Evolutionary conservation across 2,797 vertebrate species (phyloP).

Genomic region (Sarcophilus harrisii): DNA sequence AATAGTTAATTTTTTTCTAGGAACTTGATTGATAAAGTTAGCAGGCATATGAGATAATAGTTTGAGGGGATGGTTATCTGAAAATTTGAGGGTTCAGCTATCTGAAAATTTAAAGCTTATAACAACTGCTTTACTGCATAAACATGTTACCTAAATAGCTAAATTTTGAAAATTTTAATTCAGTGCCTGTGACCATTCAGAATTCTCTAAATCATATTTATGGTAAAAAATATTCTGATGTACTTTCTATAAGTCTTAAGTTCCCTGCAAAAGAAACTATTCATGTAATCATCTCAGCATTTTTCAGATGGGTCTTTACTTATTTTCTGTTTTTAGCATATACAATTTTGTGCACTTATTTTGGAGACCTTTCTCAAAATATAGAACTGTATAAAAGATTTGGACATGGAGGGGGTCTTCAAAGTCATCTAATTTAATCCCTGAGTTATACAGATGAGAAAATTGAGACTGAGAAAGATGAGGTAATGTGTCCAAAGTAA

Average conservation of each 20-base stretch:
- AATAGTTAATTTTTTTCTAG: neutral
- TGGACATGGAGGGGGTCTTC: neutral
- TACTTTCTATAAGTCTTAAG: neutral
- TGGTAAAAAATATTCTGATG: neutral
- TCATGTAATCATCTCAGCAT: neutral
- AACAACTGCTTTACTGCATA: neutral
- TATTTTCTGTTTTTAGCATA: constrained; percentile 26
- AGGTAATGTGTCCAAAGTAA: neutral
- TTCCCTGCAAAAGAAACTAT: neutral
- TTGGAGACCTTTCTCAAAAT: constrained; percentile 46
- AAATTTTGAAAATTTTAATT: neutral
- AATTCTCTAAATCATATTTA: neutral
- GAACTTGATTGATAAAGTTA: neutral
- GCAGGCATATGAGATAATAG: neutral
- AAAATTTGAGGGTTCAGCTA: neutral
- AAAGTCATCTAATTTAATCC: neutral
- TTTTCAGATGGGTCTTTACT: constrained; percentile 59
- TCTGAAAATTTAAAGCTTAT: neutral
- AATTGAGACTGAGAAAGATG: neutral
- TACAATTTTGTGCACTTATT: constrained; percentile 42
- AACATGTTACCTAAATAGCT: neutral
- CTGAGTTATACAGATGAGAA: neutral
- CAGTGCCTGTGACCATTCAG: neutral
- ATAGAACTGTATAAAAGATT: constrained; percentile 43
- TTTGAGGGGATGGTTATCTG: neutral